Percentiles rank a stretch among this genome's conserved stretches.
phyloP scores from a whole-genome alignment of 1,140 invertebrate genomes.

The Apis florea region DNA sequence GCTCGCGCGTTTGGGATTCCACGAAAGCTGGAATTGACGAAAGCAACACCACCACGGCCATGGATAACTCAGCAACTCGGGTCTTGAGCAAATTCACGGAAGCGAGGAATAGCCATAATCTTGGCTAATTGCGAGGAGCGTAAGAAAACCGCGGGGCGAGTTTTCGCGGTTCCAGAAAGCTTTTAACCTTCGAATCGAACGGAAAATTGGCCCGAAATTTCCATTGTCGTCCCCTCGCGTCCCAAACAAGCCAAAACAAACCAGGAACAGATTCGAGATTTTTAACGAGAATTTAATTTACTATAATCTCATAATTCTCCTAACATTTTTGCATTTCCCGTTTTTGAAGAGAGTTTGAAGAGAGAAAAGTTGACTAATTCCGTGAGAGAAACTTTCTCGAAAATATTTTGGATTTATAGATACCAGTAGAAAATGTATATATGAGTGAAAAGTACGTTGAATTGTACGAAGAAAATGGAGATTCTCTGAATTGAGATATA shows the following conservation, averaged over 20 bases:
- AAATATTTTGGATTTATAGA: background rate
- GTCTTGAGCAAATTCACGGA: constrained; percentile 16
- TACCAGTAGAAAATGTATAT: background rate
- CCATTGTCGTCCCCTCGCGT: constrained; percentile 38
- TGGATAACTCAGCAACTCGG: background rate
- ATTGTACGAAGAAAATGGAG: background rate
- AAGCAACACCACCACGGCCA: background rate
- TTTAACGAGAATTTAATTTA: background rate
- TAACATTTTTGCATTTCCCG: background rate
- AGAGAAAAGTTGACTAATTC: background rate
- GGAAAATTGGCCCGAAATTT: constrained; percentile 13
- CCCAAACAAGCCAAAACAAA: constrained; percentile 14
- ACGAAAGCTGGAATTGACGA: constrained; percentile 24
- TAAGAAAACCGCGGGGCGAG: constrained; percentile 20
- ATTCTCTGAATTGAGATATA: background rate
- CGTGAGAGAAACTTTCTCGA: background rate
- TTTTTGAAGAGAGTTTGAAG: background rate
- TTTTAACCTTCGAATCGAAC: background rate
- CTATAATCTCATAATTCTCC: background rate
- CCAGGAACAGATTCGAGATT: constrained; percentile 15
- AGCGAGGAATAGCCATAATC: constrained; percentile 23
- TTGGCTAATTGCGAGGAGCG: constrained; percentile 26
- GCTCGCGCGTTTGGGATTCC: background rate
- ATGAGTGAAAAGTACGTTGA: background rate
- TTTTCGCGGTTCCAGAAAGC: too few relatives aligned